Percentiles rank a stretch among this genome's conserved stretches.
These are phyloP conservation scores for Mionectes macconnelli DNA, from an alignment of 2,113 vertebrate species.

Conservation along the genomic window DNA sequence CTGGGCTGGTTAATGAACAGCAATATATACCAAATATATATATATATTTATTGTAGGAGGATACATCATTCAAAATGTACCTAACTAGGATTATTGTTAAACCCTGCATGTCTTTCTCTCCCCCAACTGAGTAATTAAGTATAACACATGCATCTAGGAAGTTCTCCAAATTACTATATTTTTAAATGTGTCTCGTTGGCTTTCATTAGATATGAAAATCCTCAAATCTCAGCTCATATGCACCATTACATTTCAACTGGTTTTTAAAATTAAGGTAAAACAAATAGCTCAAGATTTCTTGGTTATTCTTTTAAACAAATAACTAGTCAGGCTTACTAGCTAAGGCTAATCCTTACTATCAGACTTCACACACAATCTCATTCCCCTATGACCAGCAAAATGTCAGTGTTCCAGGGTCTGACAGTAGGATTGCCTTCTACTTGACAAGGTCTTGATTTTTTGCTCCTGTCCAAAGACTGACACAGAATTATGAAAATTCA, in stretches of 20 bases:
- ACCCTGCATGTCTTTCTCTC: background rate
- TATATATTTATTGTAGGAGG: background rate
- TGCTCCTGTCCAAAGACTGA: background rate
- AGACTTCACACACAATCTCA: background rate
- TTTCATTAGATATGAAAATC: background rate
- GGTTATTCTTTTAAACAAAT: background rate
- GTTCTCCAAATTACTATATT: background rate
- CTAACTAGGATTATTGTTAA: background rate
- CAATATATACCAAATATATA: background rate
- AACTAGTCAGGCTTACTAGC: background rate
- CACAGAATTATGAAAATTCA: background rate
- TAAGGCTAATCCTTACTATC: background rate
- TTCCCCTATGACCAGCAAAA: background rate
- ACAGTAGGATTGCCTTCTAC: background rate
- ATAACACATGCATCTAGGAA: background rate
- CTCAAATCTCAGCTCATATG: background rate
- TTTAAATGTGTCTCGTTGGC: background rate
- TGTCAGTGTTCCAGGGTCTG: background rate
- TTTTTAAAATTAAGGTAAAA: background rate
- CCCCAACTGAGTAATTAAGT: background rate
- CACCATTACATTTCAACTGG: background rate
- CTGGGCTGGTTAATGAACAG: background rate
- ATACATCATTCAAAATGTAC: background rate
- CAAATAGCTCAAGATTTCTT: background rate
- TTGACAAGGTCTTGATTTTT: background rate